Evolutionary conservation across 2,797 vertebrate species (phyloP).

Genomic region (Cynopterus sphinx): DNA sequence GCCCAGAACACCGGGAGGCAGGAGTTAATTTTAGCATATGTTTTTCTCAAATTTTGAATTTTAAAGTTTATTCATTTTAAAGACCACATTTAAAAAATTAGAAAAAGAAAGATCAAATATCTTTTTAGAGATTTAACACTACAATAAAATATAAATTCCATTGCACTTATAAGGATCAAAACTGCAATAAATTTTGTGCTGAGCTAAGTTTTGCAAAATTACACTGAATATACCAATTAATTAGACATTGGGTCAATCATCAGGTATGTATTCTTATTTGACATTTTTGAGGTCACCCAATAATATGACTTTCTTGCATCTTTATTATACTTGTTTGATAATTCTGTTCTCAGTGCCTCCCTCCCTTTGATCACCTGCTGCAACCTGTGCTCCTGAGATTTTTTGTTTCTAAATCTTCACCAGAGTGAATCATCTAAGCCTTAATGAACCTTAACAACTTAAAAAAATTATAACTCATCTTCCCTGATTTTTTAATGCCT

Average conservation of each 20-base stretch:
- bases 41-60: background rate
- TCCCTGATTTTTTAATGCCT: conserved; percentile 50
- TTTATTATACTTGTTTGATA: background rate
- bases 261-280: background rate
- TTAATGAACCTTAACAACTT: background rate
- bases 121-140: conserved; percentile 5
- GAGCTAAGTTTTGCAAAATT: background rate
- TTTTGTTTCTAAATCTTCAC: background rate
- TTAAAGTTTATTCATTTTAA: background rate
- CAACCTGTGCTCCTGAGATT: background rate
- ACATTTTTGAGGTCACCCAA: background rate
- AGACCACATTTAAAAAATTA: background rate
- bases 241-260: background rate
- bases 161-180: background rate
- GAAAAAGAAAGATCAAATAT: background rate
- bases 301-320: background rate
- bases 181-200: background rate
- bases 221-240: background rate
- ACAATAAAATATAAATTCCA: conserved; percentile 9
- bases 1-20: background rate
- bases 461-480: background rate
- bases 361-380: too few species aligned
- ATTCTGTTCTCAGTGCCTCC: background rate
- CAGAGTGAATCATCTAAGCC: background rate
- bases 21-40: background rate